phyloP scores from a whole-genome alignment of 2,888 invertebrate species.

The Agrotis clavis region DNA sequence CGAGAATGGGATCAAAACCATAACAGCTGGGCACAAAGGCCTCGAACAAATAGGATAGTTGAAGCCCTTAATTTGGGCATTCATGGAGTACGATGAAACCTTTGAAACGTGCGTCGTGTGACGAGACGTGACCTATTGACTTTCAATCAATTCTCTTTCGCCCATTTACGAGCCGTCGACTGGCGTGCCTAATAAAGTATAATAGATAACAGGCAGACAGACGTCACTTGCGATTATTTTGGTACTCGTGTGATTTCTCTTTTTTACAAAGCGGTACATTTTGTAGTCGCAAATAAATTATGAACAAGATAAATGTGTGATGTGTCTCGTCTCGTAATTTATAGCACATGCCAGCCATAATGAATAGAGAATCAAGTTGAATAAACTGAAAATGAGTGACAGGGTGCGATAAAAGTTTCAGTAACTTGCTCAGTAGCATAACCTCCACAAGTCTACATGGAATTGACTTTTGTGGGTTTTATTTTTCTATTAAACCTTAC shows the following conservation, averaged over 20 bases:
- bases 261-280: constrained; percentile 36
- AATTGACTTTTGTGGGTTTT: constrained; percentile 2
- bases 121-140: constrained; percentile 78
- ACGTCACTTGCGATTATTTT: constrained; percentile 48
- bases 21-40: constrained; percentile 43
- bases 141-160: constrained; percentile 77
- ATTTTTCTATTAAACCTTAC: background rate
- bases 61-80: constrained; percentile 68
- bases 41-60: constrained; percentile 54
- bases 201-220: constrained; percentile 44
- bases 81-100: constrained; percentile 68
- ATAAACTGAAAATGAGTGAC: constrained; percentile 39
- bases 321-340: constrained; percentile 42
- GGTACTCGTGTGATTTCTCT: constrained; percentile 23
- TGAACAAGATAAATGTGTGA: constrained; percentile 39
- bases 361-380: constrained; percentile 39
- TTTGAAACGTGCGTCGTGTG: constrained; percentile 70
- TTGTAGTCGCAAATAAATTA: constrained; percentile 48
- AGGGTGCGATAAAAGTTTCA: constrained; percentile 37
- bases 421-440: constrained; percentile 12
- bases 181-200: constrained; percentile 46
- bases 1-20: constrained; percentile 25
- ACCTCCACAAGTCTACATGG: constrained; percentile 1
- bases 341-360: constrained; percentile 28
- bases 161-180: constrained; percentile 62